These are phyloP conservation scores for Psettodes erumei DNA, from an alignment of 2,113 vertebrate species.

Conservation along the genomic window DNA sequence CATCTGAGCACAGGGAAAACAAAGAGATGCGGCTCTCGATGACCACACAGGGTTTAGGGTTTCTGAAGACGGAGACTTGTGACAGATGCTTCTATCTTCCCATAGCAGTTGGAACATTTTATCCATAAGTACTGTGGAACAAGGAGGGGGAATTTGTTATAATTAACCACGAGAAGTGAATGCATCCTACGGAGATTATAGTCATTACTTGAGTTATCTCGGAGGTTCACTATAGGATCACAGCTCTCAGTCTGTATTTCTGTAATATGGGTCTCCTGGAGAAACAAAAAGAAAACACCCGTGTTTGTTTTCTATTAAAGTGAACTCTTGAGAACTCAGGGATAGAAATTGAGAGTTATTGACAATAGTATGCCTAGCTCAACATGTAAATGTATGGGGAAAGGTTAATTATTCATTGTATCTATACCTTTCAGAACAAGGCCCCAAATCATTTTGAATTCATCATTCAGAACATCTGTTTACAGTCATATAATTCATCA, in stretches of 20 bases:
- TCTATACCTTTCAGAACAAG: slow-evolving; percentile 1
- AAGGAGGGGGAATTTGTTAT: slow-evolving; percentile 58
- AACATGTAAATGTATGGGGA: not conserved
- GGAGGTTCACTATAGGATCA: slow-evolving; percentile 59
- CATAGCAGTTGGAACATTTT: slow-evolving; percentile 56
- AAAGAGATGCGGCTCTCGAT: slow-evolving; percentile 39
- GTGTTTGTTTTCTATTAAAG: slow-evolving; percentile 32
- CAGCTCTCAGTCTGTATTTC: slow-evolving; percentile 39
- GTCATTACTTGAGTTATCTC: slow-evolving; percentile 71
- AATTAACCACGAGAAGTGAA: slow-evolving; percentile 71
- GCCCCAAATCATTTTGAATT: not conserved
- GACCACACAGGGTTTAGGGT: slow-evolving; percentile 51
- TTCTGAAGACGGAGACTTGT: slow-evolving; percentile 32
- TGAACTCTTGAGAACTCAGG: slow-evolving; percentile 1
- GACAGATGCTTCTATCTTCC: slow-evolving; percentile 55
- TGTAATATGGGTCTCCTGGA: slow-evolving; percentile 31
- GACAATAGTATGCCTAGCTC: not conserved
- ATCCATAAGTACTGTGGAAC: slow-evolving; percentile 40
- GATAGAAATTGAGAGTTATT: not conserved
- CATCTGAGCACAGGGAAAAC: slow-evolving; percentile 18
- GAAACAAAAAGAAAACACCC: slow-evolving; percentile 37
- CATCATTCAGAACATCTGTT: slow-evolving; percentile 13
- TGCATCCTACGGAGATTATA: slow-evolving; percentile 61
- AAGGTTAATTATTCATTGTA: slow-evolving; percentile 1
- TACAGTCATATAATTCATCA: not conserved